phyloP scores from a whole-genome alignment of 2,113 vertebrate genomes.

The Rhagologus leucostigma region DNA sequence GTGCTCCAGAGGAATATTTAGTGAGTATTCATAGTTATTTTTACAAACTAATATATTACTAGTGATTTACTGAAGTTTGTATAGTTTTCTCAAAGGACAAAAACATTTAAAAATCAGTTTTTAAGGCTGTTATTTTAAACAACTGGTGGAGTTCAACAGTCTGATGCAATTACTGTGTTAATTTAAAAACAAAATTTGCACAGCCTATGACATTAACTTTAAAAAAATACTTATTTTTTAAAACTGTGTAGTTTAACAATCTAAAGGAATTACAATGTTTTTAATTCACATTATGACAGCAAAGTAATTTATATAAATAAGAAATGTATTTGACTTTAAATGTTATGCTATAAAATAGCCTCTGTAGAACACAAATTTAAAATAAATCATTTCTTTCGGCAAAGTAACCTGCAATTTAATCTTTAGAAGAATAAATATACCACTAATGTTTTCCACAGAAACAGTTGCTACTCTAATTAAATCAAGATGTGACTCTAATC shows the following conservation, averaged over 20 bases:
- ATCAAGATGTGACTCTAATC: conserved; percentile 58
- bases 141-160: background rate
- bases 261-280: background rate
- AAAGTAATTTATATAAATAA: conserved; percentile 15
- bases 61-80: background rate
- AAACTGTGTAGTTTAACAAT: background rate
- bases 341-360: conserved; percentile 20
- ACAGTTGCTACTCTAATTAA: conserved; percentile 56
- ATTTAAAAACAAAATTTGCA: conserved; percentile 12
- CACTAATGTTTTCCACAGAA: conserved; percentile 55
- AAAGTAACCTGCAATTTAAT: conserved; percentile 32
- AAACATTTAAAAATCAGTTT: background rate
- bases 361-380: conserved; percentile 33
- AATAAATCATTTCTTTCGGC: conserved; percentile 46
- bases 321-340: conserved; percentile 12
- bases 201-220: background rate
- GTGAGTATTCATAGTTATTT: conserved; percentile 63
- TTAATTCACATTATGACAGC: background rate
- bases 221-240: background rate
- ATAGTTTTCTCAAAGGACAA: conserved; percentile 12
- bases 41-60: conserved; percentile 10
- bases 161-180: background rate
- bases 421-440: conserved; percentile 46
- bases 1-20: conserved; percentile 45
- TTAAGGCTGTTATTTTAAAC: background rate